Base-by-base conservation (phyloP, 2,888 invertebrate species). In the Melanostoma scalare region DNA sequence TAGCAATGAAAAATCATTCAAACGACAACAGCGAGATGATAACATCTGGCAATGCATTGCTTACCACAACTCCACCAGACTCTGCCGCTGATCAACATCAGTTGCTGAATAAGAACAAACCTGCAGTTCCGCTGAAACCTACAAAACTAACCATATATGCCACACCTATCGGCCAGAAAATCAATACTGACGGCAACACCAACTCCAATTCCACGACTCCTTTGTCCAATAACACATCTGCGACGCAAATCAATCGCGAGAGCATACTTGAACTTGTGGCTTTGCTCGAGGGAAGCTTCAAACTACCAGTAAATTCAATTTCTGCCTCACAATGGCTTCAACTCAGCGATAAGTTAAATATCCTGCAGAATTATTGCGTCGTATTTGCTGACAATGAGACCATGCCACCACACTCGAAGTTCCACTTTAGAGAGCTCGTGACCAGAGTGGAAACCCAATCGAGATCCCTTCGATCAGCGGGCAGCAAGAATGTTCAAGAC, bases 321-420 rank as follows among this genome's bases (percentile, higher is more conserved):
- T 89, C 91, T 0, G 93, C 94, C 53, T 93, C 95, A n/a, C 94
- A 94, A 85, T 96, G 96, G 94, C 92, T 96, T 77, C 95, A 96
- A 87, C 91, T 96, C 35, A 95, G 96, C 9, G 96, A 96, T 88
- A 95, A 96, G 89, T 94, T 96, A 61, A 95, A 96, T 87, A 93
- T 95, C 86, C 93, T 98, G 87, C 96, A 97, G 88, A 94, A 94
- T 30, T 94, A 95, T 86, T 98, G 97, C 91, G 94, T 95, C 87
- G 94, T 95, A 86, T 96, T 96, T 88, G 96, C 96, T 10, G 98
- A 98, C 87, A 93, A 93, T 86, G 94, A 94, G 77, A 92, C 93
- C 10, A 95, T 96, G 88, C 95, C 96, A 8, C 96, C 97, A 20
- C 96, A 97, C 89, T 95, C 96, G 61, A 96, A 97, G 89, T 97